A percentile compares a stretch with the other conserved stretches of the same genome.
Evolutionary conservation across 2,113 vertebrate genomes (phyloP).

Genomic region (Brachypodius melanocephalos): DNA sequence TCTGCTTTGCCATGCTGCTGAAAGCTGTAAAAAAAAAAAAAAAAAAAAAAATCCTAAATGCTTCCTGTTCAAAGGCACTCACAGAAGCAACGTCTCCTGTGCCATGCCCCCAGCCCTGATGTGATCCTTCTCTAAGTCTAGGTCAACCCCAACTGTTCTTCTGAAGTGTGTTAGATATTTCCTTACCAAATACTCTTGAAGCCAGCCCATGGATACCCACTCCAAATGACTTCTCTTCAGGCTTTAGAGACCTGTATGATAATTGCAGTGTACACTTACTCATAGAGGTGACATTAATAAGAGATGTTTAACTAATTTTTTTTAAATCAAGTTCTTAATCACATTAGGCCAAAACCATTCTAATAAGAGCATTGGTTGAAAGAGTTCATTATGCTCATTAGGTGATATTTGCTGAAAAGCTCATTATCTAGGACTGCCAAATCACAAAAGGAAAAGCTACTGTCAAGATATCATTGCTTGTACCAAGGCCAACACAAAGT

Average conservation of each 20-base stretch:
- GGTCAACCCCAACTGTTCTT: neutral
- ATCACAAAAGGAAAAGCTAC: neutral
- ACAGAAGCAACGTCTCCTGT: neutral
- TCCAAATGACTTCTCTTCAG: slow-evolving; percentile 79
- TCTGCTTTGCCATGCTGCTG: neutral
- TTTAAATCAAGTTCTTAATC: neutral
- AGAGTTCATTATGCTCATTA: neutral
- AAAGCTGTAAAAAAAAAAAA: neutral
- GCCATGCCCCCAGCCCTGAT: neutral
- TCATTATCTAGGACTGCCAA: neutral
- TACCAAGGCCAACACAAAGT: neutral
- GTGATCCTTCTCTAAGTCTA: neutral
- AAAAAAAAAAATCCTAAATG: neutral
- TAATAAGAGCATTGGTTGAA: neutral
- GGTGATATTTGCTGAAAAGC: neutral
- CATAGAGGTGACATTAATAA: neutral
- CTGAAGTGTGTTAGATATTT: neutral
- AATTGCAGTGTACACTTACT: neutral
- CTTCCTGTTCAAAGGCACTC: neutral
- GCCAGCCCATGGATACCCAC: slow-evolving; percentile 74
- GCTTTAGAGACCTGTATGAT: slow-evolving; percentile 68
- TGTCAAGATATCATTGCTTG: neutral
- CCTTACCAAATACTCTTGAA: slow-evolving; percentile 74
- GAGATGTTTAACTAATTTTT: neutral
- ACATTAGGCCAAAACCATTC: neutral